Evolutionary conservation across 1,140 invertebrate species (phyloP).

Genomic region (Adelges cooleyi): DNA sequence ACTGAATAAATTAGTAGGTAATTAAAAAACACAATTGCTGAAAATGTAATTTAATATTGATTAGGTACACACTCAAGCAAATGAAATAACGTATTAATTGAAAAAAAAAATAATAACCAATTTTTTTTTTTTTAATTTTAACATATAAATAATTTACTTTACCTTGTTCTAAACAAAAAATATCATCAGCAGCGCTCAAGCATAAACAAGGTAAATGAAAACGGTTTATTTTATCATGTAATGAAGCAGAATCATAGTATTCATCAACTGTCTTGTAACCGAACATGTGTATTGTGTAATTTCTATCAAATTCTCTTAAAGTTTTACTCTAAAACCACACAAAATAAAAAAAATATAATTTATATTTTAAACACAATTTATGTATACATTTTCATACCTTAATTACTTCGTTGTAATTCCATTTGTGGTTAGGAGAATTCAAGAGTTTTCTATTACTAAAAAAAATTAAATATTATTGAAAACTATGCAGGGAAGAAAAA

Average conservation of each 20-base stretch:
- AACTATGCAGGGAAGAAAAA: too few relatives aligned
- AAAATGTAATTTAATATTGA: too few relatives aligned
- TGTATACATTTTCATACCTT: slow-evolving; percentile 36
- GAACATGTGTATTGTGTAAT: slow-evolving; percentile 72
- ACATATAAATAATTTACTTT: neutral
- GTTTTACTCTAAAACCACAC: slow-evolving; percentile 49
- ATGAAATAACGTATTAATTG: too few relatives aligned
- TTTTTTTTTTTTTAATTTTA: slow-evolving; percentile 46
- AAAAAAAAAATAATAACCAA: too few relatives aligned
- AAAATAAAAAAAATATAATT: neutral
- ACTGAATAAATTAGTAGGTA: too few relatives aligned
- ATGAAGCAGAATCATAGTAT: slow-evolving; percentile 63
- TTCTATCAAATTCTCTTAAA: slow-evolving; percentile 68
- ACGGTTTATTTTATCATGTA: slow-evolving; percentile 58
- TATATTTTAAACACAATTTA: neutral
- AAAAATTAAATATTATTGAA: neutral
- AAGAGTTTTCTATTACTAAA: slow-evolving; percentile 6
- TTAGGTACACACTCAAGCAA: too few relatives aligned
- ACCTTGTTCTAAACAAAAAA: slow-evolving; percentile 45
- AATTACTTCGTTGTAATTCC: slow-evolving; percentile 42
- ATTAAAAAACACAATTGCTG: too few relatives aligned
- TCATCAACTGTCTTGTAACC: slow-evolving; percentile 64
- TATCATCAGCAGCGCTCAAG: slow-evolving; percentile 73
- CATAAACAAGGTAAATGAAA: slow-evolving; percentile 62
- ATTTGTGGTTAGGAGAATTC: slow-evolving; percentile 35